Base-by-base conservation (phyloP, 1,140 invertebrate species). In the Drosophila micromelanica region DNA sequence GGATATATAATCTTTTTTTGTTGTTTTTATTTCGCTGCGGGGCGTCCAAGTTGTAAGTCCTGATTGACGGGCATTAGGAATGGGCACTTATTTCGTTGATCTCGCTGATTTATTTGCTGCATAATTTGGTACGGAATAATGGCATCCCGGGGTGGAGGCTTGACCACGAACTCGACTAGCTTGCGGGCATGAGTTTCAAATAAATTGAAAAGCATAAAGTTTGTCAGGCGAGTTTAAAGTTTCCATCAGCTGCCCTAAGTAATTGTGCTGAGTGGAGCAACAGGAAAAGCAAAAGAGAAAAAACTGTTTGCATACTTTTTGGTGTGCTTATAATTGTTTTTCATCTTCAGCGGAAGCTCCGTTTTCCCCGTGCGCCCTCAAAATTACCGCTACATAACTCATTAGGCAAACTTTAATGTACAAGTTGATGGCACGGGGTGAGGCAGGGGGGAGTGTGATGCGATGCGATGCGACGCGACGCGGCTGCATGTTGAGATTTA, bases 171-270 rank as follows among this genome's bases (percentile, higher is more conserved):
- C 20, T 20, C 13, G 13, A 20, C 30, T 15, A 9, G 65, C 56
- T 68, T 6, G 15, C 46, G 43, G 49, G 32, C 23, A 42, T 54
- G 75, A 76, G 77, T 85, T 76, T 65, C 70, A 75, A 87, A 86
- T 86, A 89, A 86, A 86, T 86, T 86, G 82, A 89, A 86, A 81
- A 86, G 52, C 80, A 76, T 64, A 82, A 86, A 86, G 78, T 86
- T 87, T 87, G 78, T 78, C 78, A 67, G 75, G 45, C 70, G 73
- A 56, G 64, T 46, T 35, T 45, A 51, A 80, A 73, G 62, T 86
- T 87, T 74, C 49, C 60, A 52, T 63, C 32, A 64, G 60, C 73
- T 68, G 59, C 59, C 55, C 62, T 46, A 78, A 72, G 77, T 75
- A 86, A 81, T 78, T 78, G 74, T 72, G 72, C 69, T 74, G 65